Conservation (phyloP, 2,888 invertebrate species). For the Spilarctia lutea region DNA sequence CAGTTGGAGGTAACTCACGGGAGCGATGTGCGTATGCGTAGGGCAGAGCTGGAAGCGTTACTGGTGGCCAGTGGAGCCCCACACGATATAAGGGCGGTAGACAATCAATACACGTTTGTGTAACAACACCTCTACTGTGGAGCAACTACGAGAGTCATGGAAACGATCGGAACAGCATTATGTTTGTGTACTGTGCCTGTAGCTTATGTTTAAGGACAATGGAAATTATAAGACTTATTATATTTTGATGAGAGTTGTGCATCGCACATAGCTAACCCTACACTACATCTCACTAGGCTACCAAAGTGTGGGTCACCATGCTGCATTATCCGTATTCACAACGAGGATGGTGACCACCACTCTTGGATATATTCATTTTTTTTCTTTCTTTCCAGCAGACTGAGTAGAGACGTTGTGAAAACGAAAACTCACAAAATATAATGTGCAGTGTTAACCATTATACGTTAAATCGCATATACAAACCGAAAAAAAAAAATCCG, state of each 20-base stretch:
- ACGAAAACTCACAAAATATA: background rate
- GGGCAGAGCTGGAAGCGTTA: constrained; percentile 91
- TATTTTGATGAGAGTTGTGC: constrained; percentile 1
- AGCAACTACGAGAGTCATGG: constrained; percentile 14
- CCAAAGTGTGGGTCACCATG: too few relatives aligned
- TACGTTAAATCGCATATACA: too few relatives aligned
- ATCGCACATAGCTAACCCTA: background rate
- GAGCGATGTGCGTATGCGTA: constrained; percentile 93
- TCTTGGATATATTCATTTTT: too few relatives aligned
- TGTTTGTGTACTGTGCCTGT: constrained; percentile 43
- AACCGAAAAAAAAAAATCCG: too few relatives aligned
- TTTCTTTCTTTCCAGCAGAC: too few relatives aligned
- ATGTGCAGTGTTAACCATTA: too few relatives aligned
- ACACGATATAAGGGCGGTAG: constrained; percentile 89
- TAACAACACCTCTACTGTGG: constrained; percentile 52
- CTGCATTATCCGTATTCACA: too few relatives aligned
- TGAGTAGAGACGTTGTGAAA: background rate
- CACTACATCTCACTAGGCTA: too few relatives aligned
- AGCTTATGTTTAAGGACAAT: constrained; percentile 25
- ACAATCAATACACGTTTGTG: constrained; percentile 91
- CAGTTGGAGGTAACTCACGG: constrained; percentile 91
- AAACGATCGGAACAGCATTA: constrained; percentile 25
- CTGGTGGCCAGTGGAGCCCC: constrained; percentile 81
- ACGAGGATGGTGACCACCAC: too few relatives aligned
- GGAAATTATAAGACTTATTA: constrained; percentile 8